These are phyloP conservation scores for Lepidocyrtinus sp. DNA, from an alignment of 2,888 invertebrate species.

Conservation along the genomic window DNA sequence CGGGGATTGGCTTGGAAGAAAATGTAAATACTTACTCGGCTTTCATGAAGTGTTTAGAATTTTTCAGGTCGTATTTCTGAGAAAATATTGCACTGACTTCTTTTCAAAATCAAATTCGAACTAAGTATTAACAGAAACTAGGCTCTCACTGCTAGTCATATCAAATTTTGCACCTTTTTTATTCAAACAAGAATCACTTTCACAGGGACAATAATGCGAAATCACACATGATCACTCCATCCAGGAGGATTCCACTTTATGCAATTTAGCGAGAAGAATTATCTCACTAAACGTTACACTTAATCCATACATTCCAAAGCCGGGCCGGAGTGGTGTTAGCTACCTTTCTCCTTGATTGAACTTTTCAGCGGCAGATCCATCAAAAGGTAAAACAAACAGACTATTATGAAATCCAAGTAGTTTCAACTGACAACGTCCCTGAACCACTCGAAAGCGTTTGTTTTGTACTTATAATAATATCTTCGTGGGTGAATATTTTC, in stretches of 20 bases:
- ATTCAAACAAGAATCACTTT: conserved; percentile 1
- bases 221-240: not conserved
- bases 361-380: conserved; percentile 15
- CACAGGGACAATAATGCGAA: not conserved
- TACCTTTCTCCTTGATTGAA: conserved; percentile 20
- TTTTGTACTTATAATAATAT: conserved; percentile 38
- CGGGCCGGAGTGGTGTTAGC: not conserved
- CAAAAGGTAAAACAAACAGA: conserved; percentile 20
- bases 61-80: conserved; percentile 23
- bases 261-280: conserved; percentile 1
- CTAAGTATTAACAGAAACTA: too few species aligned
- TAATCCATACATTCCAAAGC: conserved; percentile 5
- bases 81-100: conserved; percentile 14
- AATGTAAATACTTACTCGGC: conserved; percentile 59
- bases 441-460: conserved; percentile 51
- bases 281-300: too few species aligned
- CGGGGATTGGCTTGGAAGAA: not conserved
- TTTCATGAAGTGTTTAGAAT: conserved; percentile 61
- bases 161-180: conserved; percentile 5
- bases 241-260: not conserved
- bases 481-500: conserved; percentile 44
- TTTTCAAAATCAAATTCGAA: not conserved
- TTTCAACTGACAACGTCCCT: conserved; percentile 51
- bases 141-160: conserved; percentile 8
- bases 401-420: conserved; percentile 40